Percentiles rank a stretch among this genome's conserved stretches.
Conservation (phyloP, 2,888 invertebrate species). For the Zhuqinia jingwanae region DNA sequence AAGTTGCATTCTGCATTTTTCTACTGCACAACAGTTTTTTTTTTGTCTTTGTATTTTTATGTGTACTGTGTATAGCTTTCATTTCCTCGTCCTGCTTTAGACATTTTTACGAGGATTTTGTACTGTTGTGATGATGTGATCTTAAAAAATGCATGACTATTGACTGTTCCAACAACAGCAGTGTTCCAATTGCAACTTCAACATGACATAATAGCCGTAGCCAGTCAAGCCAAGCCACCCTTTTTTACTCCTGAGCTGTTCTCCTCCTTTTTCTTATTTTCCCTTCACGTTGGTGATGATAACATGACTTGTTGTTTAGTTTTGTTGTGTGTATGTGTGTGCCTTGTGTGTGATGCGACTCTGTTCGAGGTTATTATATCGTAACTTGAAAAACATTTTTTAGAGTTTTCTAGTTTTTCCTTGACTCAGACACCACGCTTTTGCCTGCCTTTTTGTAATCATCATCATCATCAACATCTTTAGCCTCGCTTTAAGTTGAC, state of each 20-base stretch:
- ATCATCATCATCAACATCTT: too few relatives aligned
- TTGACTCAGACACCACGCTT: not conserved
- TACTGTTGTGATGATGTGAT: conserved; percentile 36
- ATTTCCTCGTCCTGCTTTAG: not conserved
- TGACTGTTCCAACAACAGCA: conserved; percentile 33
- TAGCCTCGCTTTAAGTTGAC: not conserved
- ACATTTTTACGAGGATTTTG: not conserved
- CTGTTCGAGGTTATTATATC: conserved; percentile 4
- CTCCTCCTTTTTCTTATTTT: not conserved
- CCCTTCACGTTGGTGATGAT: too few relatives aligned
- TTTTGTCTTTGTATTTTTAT: too few relatives aligned
- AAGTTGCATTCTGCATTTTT: conserved; percentile 33
- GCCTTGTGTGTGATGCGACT: not conserved
- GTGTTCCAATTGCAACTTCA: not conserved
- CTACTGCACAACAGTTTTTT: too few relatives aligned
- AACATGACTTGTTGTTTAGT: conserved; percentile 17
- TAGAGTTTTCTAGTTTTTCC: conserved; percentile 21
- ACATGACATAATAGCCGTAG: not conserved
- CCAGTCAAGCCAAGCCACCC: too few relatives aligned
- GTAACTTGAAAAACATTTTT: conserved; percentile 15
- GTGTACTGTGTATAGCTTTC: not conserved
- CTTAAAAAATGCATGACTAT: conserved; percentile 63
- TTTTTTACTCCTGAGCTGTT: conserved; percentile 26
- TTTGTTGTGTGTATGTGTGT: not conserved
- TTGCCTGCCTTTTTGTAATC: not conserved